Evolutionary conservation across 2,113 vertebrate genomes (phyloP).

Genomic region (Paedocypris sp.): DNA sequence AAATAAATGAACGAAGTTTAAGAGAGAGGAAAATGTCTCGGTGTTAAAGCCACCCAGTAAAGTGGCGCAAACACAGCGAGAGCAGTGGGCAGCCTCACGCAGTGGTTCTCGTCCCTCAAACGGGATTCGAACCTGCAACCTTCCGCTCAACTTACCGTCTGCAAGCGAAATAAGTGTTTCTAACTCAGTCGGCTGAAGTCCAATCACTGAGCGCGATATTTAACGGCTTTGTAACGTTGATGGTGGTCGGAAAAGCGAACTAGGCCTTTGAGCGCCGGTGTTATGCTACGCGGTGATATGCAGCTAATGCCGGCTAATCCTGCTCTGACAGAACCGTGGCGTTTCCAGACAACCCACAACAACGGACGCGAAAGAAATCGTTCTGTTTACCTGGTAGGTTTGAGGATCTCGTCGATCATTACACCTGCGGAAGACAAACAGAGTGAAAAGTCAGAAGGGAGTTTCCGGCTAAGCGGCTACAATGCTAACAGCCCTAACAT

Average conservation of each 20-base stretch:
- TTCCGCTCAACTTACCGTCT: too few species aligned
- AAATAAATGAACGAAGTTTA: too few species aligned
- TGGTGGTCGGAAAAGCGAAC: background rate
- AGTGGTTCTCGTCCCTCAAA: too few species aligned
- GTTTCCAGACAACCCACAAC: background rate
- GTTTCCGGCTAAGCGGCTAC: conserved; percentile 22
- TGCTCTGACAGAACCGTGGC: background rate
- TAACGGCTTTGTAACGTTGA: too few species aligned
- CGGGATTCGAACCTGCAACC: too few species aligned
- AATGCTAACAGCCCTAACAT: background rate
- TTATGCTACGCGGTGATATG: background rate
- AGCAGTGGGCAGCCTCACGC: too few species aligned
- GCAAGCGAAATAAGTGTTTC: too few species aligned
- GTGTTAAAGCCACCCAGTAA: too few species aligned
- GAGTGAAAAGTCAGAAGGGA: background rate
- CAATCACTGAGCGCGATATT: too few species aligned
- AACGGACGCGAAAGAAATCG: background rate
- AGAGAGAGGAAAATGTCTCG: too few species aligned
- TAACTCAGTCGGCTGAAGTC: too few species aligned
- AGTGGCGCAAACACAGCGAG: too few species aligned
- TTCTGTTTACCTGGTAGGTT: conserved; percentile 79
- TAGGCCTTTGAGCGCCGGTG: conserved; percentile 4
- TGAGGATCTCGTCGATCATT: conserved; percentile 96
- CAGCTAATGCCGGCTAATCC: conserved; percentile 12
- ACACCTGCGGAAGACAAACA: conserved; percentile 68